Evolutionary conservation across 2,113 vertebrate species (phyloP), one percentile per base, ranked within the genome.

Genomic region (Perca fluviatilis): DNA sequence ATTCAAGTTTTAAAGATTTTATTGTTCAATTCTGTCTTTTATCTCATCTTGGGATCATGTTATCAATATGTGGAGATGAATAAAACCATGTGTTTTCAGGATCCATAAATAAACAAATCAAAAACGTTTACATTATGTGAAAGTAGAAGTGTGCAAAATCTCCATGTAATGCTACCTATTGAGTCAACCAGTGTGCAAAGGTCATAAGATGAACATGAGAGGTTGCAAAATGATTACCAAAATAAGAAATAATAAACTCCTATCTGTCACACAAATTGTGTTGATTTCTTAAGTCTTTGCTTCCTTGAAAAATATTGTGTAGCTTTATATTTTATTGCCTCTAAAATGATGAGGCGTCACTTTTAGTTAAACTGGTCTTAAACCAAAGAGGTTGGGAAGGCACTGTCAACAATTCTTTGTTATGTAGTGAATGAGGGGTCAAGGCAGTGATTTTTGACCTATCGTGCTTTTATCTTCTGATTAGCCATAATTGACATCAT

Each of bases 401-500:
- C 30, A 23, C 30, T 23, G 19, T 27, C 14, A 62, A 69, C 6
- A 18, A 5, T 1, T 60, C 3, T 21, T 74, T 50, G 27, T 23
- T n/a, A 8, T 30, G 25, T 33, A 54, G 15, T 11, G 5, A 50
- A 64, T 12, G 30, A 68, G 53, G 0, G 36, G 60, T 51, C 13
- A 3, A 18, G 5, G 6, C 36, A 50, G 51, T 2, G 61, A 60
- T 30, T 61, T 43, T 64, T 46, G 36, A 60, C 7, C 23, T 33
- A 43, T 43, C 15, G 61, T 9, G 47, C 15, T 47, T n/a, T 0
- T 2, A 14, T 65, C 57, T 25, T 40, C 66, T 63, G 46, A 58
- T 68, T 6, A 36, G 74, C 36, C 40, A 13, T 53, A 18, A 54
- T 54, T 40, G 65, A 53, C 56, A 14, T 75, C 72, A 43, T 50